These are phyloP conservation scores for Coremacera marginata DNA, from an alignment of 2,888 invertebrate species.

Conservation along the genomic window DNA sequence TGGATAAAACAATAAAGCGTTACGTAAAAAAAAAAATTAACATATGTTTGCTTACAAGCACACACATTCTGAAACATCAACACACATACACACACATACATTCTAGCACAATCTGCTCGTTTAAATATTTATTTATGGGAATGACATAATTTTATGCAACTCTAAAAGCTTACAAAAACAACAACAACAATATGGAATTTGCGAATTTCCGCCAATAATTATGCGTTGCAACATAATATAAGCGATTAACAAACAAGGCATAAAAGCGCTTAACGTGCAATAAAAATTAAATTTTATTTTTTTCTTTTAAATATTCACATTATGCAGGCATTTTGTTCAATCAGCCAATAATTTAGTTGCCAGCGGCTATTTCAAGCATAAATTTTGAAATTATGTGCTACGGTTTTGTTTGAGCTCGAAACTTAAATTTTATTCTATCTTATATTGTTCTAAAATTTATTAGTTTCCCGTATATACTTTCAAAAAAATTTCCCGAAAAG, in stretches of 20 bases:
- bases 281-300: not conserved
- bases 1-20: constrained; percentile 5
- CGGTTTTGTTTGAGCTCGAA: not conserved
- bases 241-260: not conserved
- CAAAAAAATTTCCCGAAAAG: no score
- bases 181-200: constrained; percentile 18
- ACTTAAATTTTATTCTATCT: not conserved
- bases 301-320: not conserved
- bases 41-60: constrained; percentile 38
- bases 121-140: constrained; percentile 48
- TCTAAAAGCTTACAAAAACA: constrained; percentile 29
- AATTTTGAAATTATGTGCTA: no score
- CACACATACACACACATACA: not conserved
- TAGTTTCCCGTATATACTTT: not conserved
- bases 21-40: constrained; percentile 21
- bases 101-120: constrained; percentile 24
- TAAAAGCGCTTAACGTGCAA: constrained; percentile 16
- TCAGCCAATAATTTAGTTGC: no score
- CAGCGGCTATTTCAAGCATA: no score
- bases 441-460: not conserved
- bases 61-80: constrained; percentile 1
- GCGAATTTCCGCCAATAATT: not conserved
- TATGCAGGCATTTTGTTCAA: not conserved
- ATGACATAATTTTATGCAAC: constrained; percentile 43
- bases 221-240: constrained; percentile 12